Percentiles rank a stretch among this genome's conserved stretches.
These are phyloP conservation scores for Cyprinodon diabolis DNA, from an alignment of 2,797 vertebrate species.

Conservation along the genomic window DNA sequence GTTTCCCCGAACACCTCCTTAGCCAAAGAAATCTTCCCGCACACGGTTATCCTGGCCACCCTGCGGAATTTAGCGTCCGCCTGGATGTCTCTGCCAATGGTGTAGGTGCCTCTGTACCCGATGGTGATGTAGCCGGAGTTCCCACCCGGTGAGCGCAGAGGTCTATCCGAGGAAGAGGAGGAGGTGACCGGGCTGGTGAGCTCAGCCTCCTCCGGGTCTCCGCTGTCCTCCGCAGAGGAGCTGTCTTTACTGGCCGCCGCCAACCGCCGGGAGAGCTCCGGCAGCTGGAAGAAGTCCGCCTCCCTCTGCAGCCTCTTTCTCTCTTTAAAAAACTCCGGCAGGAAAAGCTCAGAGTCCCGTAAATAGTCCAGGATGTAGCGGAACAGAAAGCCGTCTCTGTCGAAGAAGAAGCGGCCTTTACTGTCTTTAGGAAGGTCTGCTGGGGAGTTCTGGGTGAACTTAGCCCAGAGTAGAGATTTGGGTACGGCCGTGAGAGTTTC, in stretches of 20 bases:
- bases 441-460: conserved; percentile 82
- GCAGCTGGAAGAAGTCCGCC: conserved; percentile 90
- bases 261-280: conserved; percentile 85
- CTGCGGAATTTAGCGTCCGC: conserved; percentile 91
- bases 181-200: conserved; percentile 63
- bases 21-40: conserved; percentile 88
- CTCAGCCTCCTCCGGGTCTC: conserved; percentile 84
- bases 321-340: conserved; percentile 92
- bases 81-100: conserved; percentile 91
- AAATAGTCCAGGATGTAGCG: conserved; percentile 92
- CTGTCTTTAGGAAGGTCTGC: conserved; percentile 85
- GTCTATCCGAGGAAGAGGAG: conserved; percentile 58
- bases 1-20: conserved; percentile 95
- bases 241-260: conserved; percentile 77
- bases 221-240: conserved; percentile 72
- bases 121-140: conserved; percentile 88
- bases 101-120: conserved; percentile 91
- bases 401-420: conserved; percentile 93
- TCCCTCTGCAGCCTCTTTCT: conserved; percentile 86
- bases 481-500: conserved; percentile 86
- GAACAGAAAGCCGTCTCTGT: conserved; percentile 94
- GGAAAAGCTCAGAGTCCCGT: conserved; percentile 87
- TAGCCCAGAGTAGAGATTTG: conserved; percentile 87
- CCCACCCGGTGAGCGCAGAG: conserved; percentile 50
- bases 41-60: conserved; percentile 92